A percentile compares a stretch with the other conserved stretches of the same genome.
Evolutionary conservation across 30 jellyfish, hydroid and myxozoan species (phyloP).

Genomic region (Morbakka virulenta): DNA sequence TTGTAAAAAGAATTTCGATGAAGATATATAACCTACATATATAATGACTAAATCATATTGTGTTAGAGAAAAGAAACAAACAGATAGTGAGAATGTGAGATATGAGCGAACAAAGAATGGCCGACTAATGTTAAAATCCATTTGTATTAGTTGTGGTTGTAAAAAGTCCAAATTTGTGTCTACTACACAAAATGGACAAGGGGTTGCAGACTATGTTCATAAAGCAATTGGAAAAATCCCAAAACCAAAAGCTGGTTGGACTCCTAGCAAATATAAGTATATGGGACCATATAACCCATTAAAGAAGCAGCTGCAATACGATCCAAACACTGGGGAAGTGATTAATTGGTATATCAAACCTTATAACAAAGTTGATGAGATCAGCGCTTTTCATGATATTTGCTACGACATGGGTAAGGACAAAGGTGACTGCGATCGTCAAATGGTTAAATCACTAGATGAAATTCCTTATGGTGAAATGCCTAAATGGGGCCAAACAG

Average conservation of each 20-base stretch:
- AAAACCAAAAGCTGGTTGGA: constrained; percentile 18
- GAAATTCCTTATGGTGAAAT: too few relatives aligned
- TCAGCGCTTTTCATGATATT: background rate
- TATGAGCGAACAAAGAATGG: constrained; percentile 22
- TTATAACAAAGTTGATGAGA: background rate
- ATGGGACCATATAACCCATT: constrained; percentile 12
- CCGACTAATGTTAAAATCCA: constrained; percentile 10
- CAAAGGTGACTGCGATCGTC: too few relatives aligned
- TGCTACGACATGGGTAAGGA: too few relatives aligned
- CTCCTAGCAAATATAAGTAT: constrained; percentile 2
- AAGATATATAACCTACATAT: constrained; percentile 9
- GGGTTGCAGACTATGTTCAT: background rate
- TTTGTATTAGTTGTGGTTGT: constrained; percentile 28
- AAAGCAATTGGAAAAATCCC: constrained; percentile 12
- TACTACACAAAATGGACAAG: constrained; percentile 3
- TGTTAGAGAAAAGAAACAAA: constrained; percentile 35
- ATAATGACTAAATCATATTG: constrained; percentile 36
- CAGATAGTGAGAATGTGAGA: background rate
- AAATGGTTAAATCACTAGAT: too few relatives aligned
- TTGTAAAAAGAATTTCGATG: constrained; percentile 13
- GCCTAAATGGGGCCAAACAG: too few relatives aligned
- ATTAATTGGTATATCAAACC: background rate
- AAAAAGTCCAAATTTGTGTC: constrained; percentile 10
- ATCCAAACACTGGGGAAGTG: background rate
- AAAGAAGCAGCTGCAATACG: background rate